Percentiles rank a stretch among this genome's conserved stretches.
Evolutionary conservation across 2,888 invertebrate genomes (phyloP).

Genomic region (Cosmorhoe ocellata): DNA sequence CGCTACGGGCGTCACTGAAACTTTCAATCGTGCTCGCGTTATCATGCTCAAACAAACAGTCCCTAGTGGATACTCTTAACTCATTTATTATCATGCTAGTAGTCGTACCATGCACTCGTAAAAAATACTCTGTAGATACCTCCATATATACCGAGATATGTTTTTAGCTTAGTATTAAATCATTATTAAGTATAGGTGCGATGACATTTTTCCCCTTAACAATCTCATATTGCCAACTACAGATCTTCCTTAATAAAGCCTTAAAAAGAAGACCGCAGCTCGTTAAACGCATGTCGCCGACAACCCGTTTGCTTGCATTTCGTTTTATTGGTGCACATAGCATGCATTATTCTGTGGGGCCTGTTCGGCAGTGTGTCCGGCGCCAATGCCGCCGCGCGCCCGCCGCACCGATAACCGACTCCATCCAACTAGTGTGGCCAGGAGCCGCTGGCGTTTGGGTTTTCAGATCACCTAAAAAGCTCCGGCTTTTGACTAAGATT

Average conservation of each 20-base stretch:
- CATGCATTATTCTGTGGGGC: slow-evolving; percentile 26
- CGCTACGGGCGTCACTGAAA: no score
- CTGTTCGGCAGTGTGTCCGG: slow-evolving; percentile 11
- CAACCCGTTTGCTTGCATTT: slow-evolving; percentile 25
- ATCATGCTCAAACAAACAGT: no score
- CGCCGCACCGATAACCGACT: slow-evolving; percentile 11
- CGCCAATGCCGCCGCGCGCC: slow-evolving; percentile 24
- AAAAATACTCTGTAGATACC: no score
- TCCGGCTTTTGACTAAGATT: not conserved
- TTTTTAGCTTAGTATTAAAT: not conserved
- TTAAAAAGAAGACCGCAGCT: slow-evolving; percentile 20
- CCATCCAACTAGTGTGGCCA: not conserved
- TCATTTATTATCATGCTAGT: no score
- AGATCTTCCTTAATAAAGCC: slow-evolving; percentile 21
- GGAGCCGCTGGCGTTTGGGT: no score
- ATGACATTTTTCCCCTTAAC: not conserved
- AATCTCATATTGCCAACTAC: slow-evolving; percentile 5
- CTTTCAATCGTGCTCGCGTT: no score
- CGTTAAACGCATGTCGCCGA: slow-evolving; percentile 27
- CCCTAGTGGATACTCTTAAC: no score
- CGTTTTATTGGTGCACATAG: slow-evolving; percentile 33
- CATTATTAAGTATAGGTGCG: no score
- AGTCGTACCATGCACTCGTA: no score
- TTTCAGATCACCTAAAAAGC: no score
- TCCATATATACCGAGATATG: not conserved